These are phyloP conservation scores for Stenodera caucasica DNA, from an alignment of 2,888 invertebrate species.

Conservation along the genomic window DNA sequence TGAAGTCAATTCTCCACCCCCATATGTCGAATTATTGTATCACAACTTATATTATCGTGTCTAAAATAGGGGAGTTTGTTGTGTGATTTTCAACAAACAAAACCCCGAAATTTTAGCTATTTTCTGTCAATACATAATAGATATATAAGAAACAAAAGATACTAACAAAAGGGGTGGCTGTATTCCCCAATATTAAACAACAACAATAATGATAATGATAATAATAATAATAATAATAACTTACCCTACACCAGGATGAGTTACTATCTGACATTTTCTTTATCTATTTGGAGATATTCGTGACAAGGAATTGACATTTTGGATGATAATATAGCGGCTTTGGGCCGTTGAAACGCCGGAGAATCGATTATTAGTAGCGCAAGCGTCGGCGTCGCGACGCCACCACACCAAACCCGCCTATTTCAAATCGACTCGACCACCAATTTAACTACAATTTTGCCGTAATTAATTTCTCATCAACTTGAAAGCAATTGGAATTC, in stretches of 20 bases:
- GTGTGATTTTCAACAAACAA: too few relatives aligned
- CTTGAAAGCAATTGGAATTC: too few relatives aligned
- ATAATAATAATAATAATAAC: constrained; percentile 26
- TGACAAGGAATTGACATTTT: constrained; percentile 55
- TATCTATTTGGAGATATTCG: constrained; percentile 46
- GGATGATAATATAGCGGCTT: constrained; percentile 38
- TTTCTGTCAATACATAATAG: too few relatives aligned
- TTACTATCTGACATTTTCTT: constrained; percentile 54
- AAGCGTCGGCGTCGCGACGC: constrained; percentile 37
- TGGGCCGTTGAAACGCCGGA: constrained; percentile 35
- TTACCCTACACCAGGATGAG: constrained; percentile 44
- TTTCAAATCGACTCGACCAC: too few relatives aligned
- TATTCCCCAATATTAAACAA: not conserved
- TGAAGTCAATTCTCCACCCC: too few relatives aligned
- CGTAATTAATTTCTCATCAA: too few relatives aligned
- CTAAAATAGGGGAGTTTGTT: too few relatives aligned
- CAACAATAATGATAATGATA: not conserved
- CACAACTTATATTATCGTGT: too few relatives aligned
- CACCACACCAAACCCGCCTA: constrained; percentile 22
- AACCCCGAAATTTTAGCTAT: too few relatives aligned
- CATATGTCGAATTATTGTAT: too few relatives aligned
- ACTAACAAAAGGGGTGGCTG: constrained; percentile 7
- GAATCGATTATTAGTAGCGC: constrained; percentile 45
- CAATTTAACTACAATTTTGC: too few relatives aligned
- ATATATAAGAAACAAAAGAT: constrained; percentile 17